Evolutionary conservation across 2,113 vertebrate species (phyloP), one percentile per base, ranked within the genome.

Genomic region (Gnathonemus longibarbis): DNA sequence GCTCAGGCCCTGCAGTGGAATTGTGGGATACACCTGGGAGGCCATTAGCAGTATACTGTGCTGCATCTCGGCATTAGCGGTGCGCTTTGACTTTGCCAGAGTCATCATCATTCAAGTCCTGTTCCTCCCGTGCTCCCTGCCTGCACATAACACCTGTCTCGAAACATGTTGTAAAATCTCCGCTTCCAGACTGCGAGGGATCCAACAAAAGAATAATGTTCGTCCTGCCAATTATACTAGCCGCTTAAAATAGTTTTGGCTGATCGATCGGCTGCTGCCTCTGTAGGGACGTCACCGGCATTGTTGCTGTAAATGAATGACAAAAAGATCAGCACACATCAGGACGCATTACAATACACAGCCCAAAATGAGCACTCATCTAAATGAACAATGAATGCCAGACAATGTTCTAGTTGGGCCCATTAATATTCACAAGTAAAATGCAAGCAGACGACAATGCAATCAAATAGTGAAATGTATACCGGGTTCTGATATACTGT

Each of bases 51-150:
- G n/a, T 53, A 87, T 15, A 8, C 5, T 3, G 48, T 53, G n/a
- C n/a, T 31, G 48, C 24, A 53, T 53, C 15, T 39, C 6, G 5
- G 50, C 50, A 53, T 87, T 87, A 52, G 31, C 5, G 31, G 24
- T 53, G 27, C 13, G 85, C 85, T 87, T 87, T 87, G 85, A 87
- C 85, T 87, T 87, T 87, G 48, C n/a, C 9, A 39, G 85, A 50
- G 49, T 52, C 48, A 52, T 87, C 85, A 21, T 53, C n/a, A 24
- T 52, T 87, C 49, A 87, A 87, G 48, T 15, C 8, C n/a, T 7
- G 84, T 87, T 53, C 49, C 45, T 11, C 21, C 42, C 17, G 42
- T n/a, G 80, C 80, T 87, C 49, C 85, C 46, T 19, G 13, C 15
- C 85, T 17, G 48, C 31, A 31, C 24, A 19, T 31, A 87, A 49